phyloP scores from a whole-genome alignment of 1,140 invertebrate species.

The Laupala kohalensis region DNA sequence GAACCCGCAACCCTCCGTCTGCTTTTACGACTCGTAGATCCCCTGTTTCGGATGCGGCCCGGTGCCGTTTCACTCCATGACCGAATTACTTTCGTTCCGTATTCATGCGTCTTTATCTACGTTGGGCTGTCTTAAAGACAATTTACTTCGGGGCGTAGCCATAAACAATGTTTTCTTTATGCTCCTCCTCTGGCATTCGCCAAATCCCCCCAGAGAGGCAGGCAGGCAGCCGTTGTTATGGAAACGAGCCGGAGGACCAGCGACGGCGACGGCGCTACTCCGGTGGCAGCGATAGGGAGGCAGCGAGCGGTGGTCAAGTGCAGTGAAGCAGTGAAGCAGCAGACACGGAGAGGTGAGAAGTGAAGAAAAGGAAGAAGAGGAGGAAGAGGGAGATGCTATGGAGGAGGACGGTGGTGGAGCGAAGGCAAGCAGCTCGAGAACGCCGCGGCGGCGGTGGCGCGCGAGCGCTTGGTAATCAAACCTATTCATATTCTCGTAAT shows the following conservation, averaged over 20 bases:
- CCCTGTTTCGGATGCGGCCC: not conserved
- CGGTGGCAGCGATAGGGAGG: not conserved
- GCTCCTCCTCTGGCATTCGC: not conserved
- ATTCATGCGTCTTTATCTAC: not conserved
- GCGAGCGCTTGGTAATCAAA: constrained; percentile 14
- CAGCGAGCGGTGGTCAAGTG: too few relatives aligned
- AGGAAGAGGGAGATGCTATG: too few relatives aligned
- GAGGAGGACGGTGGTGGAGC: too few relatives aligned
- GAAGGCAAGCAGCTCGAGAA: too few relatives aligned
- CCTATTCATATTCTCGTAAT: constrained; percentile 19
- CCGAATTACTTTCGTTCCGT: not conserved
- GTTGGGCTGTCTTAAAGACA: not conserved
- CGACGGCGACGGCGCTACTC: not conserved
- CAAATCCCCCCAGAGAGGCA: not conserved
- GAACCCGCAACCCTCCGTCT: not conserved
- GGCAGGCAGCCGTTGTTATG: not conserved
- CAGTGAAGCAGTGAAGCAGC: too few relatives aligned
- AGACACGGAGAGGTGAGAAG: too few relatives aligned
- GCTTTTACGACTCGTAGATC: not conserved
- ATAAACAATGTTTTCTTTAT: not conserved
- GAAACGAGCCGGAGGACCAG: not conserved
- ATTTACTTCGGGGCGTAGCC: not conserved
- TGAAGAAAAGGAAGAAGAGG: too few relatives aligned
- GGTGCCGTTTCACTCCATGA: not conserved
- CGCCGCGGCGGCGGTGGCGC: too few relatives aligned